Evolutionary conservation across 2,888 invertebrate genomes (phyloP), one percentile per base, ranked within the genome.

Genomic region (Limnephilus rhombicus): DNA sequence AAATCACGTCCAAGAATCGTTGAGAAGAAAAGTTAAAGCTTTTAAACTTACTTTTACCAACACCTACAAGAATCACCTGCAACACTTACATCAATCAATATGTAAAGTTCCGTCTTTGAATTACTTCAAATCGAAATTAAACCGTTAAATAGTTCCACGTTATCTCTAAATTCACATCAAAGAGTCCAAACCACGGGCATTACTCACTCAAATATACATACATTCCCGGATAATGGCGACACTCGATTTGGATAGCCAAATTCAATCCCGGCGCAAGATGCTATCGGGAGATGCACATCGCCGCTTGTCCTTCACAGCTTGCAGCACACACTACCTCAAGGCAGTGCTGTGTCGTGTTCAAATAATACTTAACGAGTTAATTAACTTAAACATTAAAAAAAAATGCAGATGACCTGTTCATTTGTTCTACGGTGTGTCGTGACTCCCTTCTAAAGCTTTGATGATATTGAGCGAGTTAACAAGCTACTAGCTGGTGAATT

Each of bases 271-370:
- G 37, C 83, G 34, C 37, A 83, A 83, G 83, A 83, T 37, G 83
- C 37, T 83, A 83, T 83, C 83, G 18, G 83, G 37, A 83, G 83
- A 83, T 83, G 83, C 83, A 83, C 83, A 83, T 83, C 83, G 37
- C 83, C 7, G 68, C 68, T 68, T 24, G 68, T 68, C 68, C 68
- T 68, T 68, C 24, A 68, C n/a, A 68, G 68, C 68, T 24, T 68
- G 24, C 68, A 68, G 68, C 24, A 2, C 68, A 68, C 68, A 68
- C 24, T 1, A n/a, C 24, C 68, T 68, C 24, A 24, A 24, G n/a
- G 9, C 68, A 68, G 68, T 68, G 68, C 24, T 68, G 68, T 68
- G 7, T 7, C 68, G 7, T n/a, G 9, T 68, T 7, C 2, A 9
- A n/a, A 24, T 68, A 68, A 24, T 68, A 68, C 24, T 9, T 53